These are phyloP conservation scores for Quadroppia sp. DNA, from an alignment of 2,888 invertebrate species.

Conservation along the genomic window DNA sequence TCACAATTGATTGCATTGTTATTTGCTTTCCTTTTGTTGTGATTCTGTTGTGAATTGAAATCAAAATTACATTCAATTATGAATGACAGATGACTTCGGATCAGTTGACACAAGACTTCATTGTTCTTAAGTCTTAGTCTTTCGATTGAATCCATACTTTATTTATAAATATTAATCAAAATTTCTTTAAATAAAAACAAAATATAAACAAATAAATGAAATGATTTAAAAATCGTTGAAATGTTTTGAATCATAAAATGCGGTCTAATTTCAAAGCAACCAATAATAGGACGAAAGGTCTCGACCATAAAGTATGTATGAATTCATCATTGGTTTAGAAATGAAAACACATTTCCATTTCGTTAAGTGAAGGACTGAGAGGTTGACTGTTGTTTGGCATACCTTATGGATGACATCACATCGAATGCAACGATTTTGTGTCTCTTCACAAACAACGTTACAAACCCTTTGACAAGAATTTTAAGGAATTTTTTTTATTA, in stretches of 20 bases:
- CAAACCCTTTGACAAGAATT: too few species aligned
- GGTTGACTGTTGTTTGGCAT: too few species aligned
- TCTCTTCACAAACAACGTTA: too few species aligned
- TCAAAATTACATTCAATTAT: slow-evolving; percentile 33
- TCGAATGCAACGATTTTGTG: too few species aligned
- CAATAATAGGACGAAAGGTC: background rate
- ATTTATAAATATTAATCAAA: background rate
- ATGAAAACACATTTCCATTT: too few species aligned
- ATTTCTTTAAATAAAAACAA: background rate
- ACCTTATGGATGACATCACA: too few species aligned
- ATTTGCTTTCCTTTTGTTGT: background rate
- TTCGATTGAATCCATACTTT: slow-evolving; percentile 35
- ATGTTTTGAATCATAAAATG: background rate
- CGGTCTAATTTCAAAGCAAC: slow-evolving; percentile 17
- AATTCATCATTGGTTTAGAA: background rate
- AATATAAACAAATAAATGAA: background rate
- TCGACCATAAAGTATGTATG: background rate
- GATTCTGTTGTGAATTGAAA: slow-evolving; percentile 10
- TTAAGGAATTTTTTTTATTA: too few species aligned
- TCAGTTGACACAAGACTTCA: slow-evolving; percentile 25
- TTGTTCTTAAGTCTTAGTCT: slow-evolving; percentile 13
- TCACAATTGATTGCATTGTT: background rate
- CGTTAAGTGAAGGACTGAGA: too few species aligned
- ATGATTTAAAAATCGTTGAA: slow-evolving; percentile 5
- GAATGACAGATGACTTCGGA: slow-evolving; percentile 38